Conservation (phyloP, 2,888 invertebrate species). For the Cyrtodaria siliqua region DNA sequence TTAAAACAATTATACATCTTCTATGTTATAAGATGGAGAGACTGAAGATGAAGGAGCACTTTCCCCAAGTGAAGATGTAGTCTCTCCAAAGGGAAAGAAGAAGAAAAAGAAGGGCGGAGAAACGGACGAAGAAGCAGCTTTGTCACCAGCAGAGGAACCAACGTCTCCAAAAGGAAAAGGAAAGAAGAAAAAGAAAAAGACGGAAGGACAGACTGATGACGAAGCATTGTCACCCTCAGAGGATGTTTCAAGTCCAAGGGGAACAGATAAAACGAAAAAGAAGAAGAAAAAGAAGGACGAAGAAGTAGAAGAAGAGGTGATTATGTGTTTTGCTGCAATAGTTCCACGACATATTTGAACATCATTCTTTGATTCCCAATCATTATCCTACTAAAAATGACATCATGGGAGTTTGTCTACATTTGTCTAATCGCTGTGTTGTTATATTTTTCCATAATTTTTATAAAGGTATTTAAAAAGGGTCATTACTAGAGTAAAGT, state of each 20-base stretch:
- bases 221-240: conserved; percentile 38
- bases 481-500: too few species aligned
- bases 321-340: too few species aligned
- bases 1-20: too few species aligned
- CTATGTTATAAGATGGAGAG: conserved; percentile 14
- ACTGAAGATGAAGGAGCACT: conserved; percentile 32
- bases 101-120: conserved; percentile 60
- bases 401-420: too few species aligned
- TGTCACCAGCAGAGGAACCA: conserved; percentile 39
- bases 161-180: conserved; percentile 47
- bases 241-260: conserved; percentile 16
- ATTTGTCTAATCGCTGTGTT: too few species aligned
- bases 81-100: conserved; percentile 52
- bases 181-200: conserved; percentile 64
- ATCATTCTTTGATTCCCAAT: too few species aligned
- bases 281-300: conserved; percentile 59
- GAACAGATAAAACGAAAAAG: conserved; percentile 52
- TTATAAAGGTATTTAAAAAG: too few species aligned
- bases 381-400: too few species aligned
- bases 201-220: conserved; percentile 42
- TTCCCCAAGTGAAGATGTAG: conserved; percentile 32
- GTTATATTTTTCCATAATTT: too few species aligned
- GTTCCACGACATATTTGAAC: too few species aligned
- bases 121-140: conserved; percentile 48
- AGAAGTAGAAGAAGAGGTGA: conserved; percentile 1